Conservation (phyloP, 2,797 vertebrate genomes). For the Rousettus madagascariensis region DNA sequence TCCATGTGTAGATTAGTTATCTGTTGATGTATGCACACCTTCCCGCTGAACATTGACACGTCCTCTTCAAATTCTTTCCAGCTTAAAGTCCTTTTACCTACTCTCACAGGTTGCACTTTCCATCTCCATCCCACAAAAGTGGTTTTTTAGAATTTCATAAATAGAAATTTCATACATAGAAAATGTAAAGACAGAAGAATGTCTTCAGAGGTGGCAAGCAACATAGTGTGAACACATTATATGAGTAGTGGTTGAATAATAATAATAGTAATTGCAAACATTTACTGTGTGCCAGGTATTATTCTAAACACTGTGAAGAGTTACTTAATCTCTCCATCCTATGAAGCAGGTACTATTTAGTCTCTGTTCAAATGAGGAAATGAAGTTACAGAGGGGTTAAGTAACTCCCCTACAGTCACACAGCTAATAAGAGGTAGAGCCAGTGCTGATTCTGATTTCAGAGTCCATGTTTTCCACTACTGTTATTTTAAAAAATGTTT, state of each 20-base stretch:
- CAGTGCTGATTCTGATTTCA: background rate
- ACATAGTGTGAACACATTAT: background rate
- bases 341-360: background rate
- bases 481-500: too few relatives aligned
- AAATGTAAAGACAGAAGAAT: background rate
- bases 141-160: background rate
- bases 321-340: conserved; percentile 24
- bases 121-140: background rate
- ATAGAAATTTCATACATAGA: background rate
- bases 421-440: background rate
- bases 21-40: background rate
- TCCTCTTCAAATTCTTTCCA: background rate
- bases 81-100: background rate
- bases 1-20: background rate
- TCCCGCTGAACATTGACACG: background rate
- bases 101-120: background rate
- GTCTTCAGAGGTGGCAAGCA: background rate
- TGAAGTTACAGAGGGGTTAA: background rate
- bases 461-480: background rate
- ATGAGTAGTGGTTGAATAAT: background rate
- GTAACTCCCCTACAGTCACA: background rate
- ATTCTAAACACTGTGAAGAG: background rate
- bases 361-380: background rate
- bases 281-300: background rate
- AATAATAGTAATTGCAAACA: background rate